Conservation (phyloP, 1,140 invertebrate genomes). For the Drosophila mayri region DNA sequence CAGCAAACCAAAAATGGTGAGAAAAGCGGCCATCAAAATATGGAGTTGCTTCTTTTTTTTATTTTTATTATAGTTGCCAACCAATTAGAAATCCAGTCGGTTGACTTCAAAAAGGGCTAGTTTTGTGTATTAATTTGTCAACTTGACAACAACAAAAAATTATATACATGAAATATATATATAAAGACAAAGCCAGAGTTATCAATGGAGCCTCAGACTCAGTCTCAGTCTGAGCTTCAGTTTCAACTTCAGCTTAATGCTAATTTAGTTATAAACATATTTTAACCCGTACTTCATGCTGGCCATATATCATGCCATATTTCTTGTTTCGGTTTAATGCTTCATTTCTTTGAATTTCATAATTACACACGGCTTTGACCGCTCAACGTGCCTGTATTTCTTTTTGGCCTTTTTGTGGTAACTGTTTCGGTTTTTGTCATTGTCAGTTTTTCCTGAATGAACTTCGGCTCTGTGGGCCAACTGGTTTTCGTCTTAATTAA, state of each 20-base stretch:
- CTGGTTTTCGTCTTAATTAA: slow-evolving; percentile 70
- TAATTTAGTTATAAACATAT: slow-evolving; percentile 64
- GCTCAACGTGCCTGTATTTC: slow-evolving; percentile 55
- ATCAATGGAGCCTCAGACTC: slow-evolving; percentile 1
- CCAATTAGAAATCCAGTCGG: slow-evolving; percentile 64
- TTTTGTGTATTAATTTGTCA: slow-evolving; percentile 76
- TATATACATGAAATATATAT: background rate
- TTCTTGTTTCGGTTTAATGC: slow-evolving; percentile 64
- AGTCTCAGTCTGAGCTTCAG: background rate
- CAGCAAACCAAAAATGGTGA: slow-evolving; percentile 51
- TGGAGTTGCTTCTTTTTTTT: slow-evolving; percentile 17
- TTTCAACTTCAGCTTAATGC: slow-evolving; percentile 13
- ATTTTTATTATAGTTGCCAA: slow-evolving; percentile 59
- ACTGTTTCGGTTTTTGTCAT: slow-evolving; percentile 56
- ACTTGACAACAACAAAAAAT: slow-evolving; percentile 20
- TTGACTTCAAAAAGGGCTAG: slow-evolving; percentile 63
- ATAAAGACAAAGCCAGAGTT: background rate
- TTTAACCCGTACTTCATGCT: slow-evolving; percentile 2
- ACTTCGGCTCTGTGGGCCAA: slow-evolving; percentile 51
- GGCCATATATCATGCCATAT: slow-evolving; percentile 22
- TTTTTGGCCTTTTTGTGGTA: background rate
- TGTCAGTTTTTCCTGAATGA: slow-evolving; percentile 79
- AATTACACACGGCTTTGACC: slow-evolving; percentile 78
- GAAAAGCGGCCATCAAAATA: slow-evolving; percentile 72
- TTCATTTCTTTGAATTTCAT: slow-evolving; percentile 81